Evolutionary conservation across 2,888 invertebrate genomes (phyloP).

Genomic region (Drosophila pegasa): DNA sequence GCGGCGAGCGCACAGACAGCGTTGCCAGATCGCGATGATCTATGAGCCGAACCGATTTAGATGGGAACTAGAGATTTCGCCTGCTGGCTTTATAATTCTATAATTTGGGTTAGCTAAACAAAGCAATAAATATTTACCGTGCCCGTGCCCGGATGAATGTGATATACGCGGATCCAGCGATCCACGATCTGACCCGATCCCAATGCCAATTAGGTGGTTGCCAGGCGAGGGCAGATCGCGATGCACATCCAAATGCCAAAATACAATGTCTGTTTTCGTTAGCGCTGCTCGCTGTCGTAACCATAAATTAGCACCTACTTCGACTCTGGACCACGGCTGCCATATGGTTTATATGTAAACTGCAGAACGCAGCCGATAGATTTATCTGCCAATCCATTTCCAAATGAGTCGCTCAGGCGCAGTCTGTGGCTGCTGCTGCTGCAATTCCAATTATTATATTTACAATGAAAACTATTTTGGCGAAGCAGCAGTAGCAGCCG

Average conservation of each 20-base stretch:
- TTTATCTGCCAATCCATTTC: slow-evolving; percentile 67
- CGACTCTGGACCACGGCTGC: slow-evolving; percentile 50
- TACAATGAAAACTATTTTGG: slow-evolving; percentile 51
- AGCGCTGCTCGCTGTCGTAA: slow-evolving; percentile 55
- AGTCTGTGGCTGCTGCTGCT: slow-evolving; percentile 18
- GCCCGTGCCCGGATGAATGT: slow-evolving; percentile 49
- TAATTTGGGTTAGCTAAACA: slow-evolving; percentile 76
- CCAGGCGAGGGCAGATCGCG: slow-evolving; percentile 40
- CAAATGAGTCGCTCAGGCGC: slow-evolving; percentile 59
- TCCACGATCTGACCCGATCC: slow-evolving; percentile 8
- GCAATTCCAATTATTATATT: slow-evolving; percentile 54
- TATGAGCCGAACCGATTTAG: slow-evolving; percentile 40
- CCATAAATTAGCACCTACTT: slow-evolving; percentile 71
- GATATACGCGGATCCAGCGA: slow-evolving; percentile 2
- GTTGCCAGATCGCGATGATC: slow-evolving; percentile 59
- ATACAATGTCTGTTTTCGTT: slow-evolving; percentile 19
- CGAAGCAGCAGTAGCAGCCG: slow-evolving; percentile 8
- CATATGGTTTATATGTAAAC: slow-evolving; percentile 64
- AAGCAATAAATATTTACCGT: slow-evolving; percentile 60
- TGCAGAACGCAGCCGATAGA: slow-evolving; percentile 64
- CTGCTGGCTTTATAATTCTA: slow-evolving; percentile 59
- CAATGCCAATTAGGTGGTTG: slow-evolving; percentile 52
- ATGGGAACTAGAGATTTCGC: slow-evolving; percentile 18
- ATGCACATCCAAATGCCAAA: slow-evolving; percentile 57
- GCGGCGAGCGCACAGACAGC: slow-evolving; percentile 30